Conservation (phyloP, 2,797 vertebrate genomes). For the Poecile montanus region DNA sequence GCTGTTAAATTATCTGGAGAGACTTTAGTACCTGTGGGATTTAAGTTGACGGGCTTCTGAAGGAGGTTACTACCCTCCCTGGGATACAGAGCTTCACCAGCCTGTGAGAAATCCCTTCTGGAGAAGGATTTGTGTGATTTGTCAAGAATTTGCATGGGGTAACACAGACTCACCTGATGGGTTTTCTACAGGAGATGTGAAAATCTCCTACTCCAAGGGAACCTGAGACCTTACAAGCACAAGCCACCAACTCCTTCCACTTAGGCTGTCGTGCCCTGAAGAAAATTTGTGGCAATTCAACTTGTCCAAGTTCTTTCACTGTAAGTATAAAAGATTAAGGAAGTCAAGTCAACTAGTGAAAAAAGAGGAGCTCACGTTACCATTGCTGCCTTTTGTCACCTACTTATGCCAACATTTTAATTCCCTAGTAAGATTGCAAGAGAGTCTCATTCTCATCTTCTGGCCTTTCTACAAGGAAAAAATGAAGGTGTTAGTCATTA, state of each 20-base stretch:
- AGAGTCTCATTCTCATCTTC: background rate
- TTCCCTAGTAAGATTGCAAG: background rate
- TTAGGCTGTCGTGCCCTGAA: background rate
- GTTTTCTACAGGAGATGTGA: background rate
- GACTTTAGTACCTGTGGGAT: background rate
- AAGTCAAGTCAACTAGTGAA: background rate
- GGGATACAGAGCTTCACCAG: background rate
- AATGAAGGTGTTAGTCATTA: background rate
- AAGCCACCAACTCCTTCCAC: background rate
- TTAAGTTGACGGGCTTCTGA: background rate
- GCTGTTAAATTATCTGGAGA: background rate
- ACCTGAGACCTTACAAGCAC: background rate
- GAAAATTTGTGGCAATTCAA: background rate
- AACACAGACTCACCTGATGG: background rate
- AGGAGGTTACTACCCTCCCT: background rate
- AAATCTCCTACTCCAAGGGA: background rate
- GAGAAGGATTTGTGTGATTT: background rate
- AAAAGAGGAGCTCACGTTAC: background rate
- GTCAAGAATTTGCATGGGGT: background rate
- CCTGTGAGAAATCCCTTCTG: background rate
- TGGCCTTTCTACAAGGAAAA: background rate
- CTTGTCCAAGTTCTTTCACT: background rate
- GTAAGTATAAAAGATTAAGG: background rate
- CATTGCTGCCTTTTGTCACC: background rate
- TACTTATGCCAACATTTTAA: background rate